Percentiles rank a stretch among this genome's conserved stretches.
phyloP scores from a whole-genome alignment of 2,888 invertebrate species.

The Trichogramma evanescens region DNA sequence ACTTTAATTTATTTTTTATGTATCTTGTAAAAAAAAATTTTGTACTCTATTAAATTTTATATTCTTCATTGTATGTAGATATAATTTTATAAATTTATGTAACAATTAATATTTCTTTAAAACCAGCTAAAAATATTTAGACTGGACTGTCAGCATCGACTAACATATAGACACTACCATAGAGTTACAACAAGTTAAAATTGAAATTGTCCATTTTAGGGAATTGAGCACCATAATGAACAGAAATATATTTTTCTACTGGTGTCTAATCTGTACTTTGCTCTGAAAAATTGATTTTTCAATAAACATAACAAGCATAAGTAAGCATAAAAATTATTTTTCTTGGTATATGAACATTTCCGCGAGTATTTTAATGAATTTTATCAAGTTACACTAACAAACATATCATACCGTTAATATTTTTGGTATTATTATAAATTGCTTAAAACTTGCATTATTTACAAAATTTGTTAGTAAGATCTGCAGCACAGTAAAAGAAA shows the following conservation, averaged over 20 bases:
- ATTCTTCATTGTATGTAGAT: background rate
- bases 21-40: background rate
- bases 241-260: slow-evolving; percentile 43
- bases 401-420: slow-evolving; percentile 5
- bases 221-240: slow-evolving; percentile 17
- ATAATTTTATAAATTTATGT: slow-evolving; percentile 4
- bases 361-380: too few relatives aligned
- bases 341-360: too few relatives aligned
- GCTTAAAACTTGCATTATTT: slow-evolving; percentile 16
- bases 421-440: slow-evolving; percentile 6
- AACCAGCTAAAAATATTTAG: slow-evolving; percentile 1
- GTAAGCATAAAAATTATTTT: slow-evolving; percentile 7
- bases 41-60: background rate
- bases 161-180: background rate
- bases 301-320: slow-evolving; percentile 29
- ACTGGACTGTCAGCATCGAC: slow-evolving; percentile 1
- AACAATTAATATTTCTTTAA: slow-evolving; percentile 5
- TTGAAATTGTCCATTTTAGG: slow-evolving; percentile 15
- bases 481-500: slow-evolving; percentile 10
- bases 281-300: slow-evolving; percentile 23
- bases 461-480: slow-evolving; percentile 16
- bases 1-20: background rate
- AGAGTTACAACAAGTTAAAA: slow-evolving; percentile 9
- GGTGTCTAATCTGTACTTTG: slow-evolving; percentile 29
- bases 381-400: background rate